Base-by-base conservation (phyloP, 2,888 invertebrate species). In the Ischnura elegans region DNA sequence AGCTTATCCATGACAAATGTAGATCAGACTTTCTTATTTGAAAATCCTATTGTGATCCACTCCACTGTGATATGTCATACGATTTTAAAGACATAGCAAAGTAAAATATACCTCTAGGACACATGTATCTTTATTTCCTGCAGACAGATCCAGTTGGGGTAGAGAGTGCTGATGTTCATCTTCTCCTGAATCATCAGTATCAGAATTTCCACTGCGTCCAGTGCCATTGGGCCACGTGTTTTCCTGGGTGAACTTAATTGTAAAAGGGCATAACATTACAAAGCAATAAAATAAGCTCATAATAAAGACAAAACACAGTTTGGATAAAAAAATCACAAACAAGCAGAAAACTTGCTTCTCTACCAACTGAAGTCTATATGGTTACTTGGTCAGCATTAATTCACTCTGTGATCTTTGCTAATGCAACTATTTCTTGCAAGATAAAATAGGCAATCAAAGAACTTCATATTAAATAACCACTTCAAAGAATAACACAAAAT, bases 81-180 rank as follows among this genome's bases (percentile, higher is more conserved):
- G 6, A 10, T 76, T 36, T 16, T 3, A 76, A 2, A 51, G 55
- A 36, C 87, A 87, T 36, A 8, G 45, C 43, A 93, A 51, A 51
- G n/a, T 25, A 19, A n/a, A 93, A 42, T 93, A 95, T 96, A 97
- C 98, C 96, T 98, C 98, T 76, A 98, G 96, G 61, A 98, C 97
- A 95, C 98, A 98, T 2, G 98, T 97, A 95, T 98, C 98, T 96
- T 98, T 98, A 95, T 97, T 97, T 84, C 98, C 98, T 93, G 97
- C 96, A 86, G 97, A 97, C 93, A 98, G 96, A 95, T 98, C 98
- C 93, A 97, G 95, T 94, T 97, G 97, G 51, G 97, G 97, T 93
- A 97, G 96, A 84, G 96, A 96, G 16, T 90, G 90, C n/a, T 90
- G 90, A 16, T 61, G 90, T 43, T 90, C 61, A 94, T 97, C 97